Evolutionary conservation across 2,888 invertebrate genomes (phyloP).

Genomic region (Venusia cambrica): DNA sequence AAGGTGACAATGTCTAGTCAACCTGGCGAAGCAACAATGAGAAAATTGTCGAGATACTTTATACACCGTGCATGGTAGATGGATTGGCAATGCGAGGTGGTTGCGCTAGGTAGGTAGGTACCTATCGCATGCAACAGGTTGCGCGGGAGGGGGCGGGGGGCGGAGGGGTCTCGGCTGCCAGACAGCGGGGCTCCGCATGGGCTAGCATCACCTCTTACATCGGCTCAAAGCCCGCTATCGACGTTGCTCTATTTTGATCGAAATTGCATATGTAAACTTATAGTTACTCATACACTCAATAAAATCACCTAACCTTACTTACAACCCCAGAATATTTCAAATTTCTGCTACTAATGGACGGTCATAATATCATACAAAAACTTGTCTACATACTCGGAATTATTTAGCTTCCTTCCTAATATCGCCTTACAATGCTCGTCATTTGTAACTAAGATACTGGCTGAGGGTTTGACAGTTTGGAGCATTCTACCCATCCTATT

Average conservation of each 20-base stretch:
- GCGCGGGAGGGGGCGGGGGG: conserved; percentile 37
- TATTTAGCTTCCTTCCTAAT: too few relatives aligned
- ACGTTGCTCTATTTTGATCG: conserved; percentile 71
- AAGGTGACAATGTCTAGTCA: conserved; percentile 45
- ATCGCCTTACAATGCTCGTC: too few relatives aligned
- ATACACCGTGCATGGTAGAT: conserved; percentile 56
- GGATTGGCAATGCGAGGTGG: conserved; percentile 64
- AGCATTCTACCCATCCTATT: too few relatives aligned
- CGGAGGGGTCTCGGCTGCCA: conserved; percentile 61
- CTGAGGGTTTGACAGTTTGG: too few relatives aligned
- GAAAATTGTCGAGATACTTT: conserved; percentile 47
- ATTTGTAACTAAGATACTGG: too few relatives aligned
- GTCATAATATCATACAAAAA: too few relatives aligned
- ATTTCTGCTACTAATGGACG: too few relatives aligned
- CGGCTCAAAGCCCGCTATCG: conserved; percentile 63
- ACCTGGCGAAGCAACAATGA: conserved; percentile 48
- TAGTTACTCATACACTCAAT: too few relatives aligned
- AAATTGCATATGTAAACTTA: conserved; percentile 62
- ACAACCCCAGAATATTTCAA: too few relatives aligned
- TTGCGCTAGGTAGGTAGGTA: conserved; percentile 55
- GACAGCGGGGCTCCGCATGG: conserved; percentile 81
- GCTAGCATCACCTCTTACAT: conserved; percentile 76
- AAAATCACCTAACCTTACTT: too few relatives aligned
- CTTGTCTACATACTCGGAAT: too few relatives aligned
- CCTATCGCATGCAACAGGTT: conserved; percentile 42